A percentile compares a stretch with the other conserved stretches of the same genome.
Conservation (phyloP, 1,140 invertebrate genomes). For the Bombus sibiricus region DNA sequence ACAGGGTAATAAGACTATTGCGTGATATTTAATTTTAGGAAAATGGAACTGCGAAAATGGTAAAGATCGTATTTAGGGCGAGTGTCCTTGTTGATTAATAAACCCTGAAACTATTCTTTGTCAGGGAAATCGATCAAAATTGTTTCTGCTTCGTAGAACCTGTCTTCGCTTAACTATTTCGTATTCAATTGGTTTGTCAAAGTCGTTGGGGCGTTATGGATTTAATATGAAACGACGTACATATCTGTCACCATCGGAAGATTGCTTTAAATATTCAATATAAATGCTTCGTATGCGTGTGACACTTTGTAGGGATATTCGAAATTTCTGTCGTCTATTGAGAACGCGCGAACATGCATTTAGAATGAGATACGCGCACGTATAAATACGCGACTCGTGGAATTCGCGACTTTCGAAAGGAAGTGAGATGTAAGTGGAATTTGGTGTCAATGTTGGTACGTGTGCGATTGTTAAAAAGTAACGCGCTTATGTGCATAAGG, state of each 20-base stretch:
- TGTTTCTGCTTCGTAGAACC: neutral
- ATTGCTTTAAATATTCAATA: neutral
- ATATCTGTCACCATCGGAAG: neutral
- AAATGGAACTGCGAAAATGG: slow-evolving; percentile 49
- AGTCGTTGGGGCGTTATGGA: neutral
- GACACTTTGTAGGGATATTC: neutral
- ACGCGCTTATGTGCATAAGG: neutral
- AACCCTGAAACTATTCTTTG: neutral
- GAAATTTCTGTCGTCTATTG: slow-evolving; percentile 30
- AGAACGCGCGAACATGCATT: slow-evolving; percentile 5
- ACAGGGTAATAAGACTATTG: neutral
- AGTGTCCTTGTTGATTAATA: neutral
- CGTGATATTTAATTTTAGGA: neutral
- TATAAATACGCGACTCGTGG: slow-evolving; percentile 23
- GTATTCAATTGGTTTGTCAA: neutral
- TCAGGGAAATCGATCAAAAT: neutral
- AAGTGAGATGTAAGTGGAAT: slow-evolving; percentile 58
- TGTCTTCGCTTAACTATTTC: neutral
- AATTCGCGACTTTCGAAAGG: slow-evolving; percentile 53
- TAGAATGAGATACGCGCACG: slow-evolving; percentile 13
- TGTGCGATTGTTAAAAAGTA: slow-evolving; percentile 26
- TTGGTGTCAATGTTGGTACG: slow-evolving; percentile 60
- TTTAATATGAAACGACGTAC: neutral
- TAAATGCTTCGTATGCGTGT: neutral
- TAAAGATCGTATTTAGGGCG: slow-evolving; percentile 21